Evolutionary conservation across 1,140 invertebrate species (phyloP), one percentile per base, ranked within the genome.

Genomic region (Argopecten irradians): DNA sequence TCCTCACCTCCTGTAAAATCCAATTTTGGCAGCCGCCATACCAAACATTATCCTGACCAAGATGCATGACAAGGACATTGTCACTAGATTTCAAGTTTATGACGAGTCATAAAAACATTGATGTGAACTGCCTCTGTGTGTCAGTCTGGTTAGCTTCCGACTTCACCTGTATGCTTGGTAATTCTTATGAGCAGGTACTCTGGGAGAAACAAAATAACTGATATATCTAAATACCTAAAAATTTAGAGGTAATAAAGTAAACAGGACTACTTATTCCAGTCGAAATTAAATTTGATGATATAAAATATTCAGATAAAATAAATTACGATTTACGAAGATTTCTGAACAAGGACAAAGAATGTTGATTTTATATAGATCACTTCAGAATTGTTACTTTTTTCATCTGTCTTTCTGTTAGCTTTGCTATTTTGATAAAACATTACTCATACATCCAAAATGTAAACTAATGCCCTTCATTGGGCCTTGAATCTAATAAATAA

Each of bases 61-160:
- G 55, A 71, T 71, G 55, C 55, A 71, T 71, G 55, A 71, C 55
- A 71, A 71, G 55, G 55, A 71, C n/a, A 71, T 55, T 71, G 55
- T 71, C 55, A 71, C 55, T 71, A 71, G n/a, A n/a, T n/a, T 71
- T 71, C 55, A 71, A 28, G 55, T 71, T 71, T 71, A 71, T 71
- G 55, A 71, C 55, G 28, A 71, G 55, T 71, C 55, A 16, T 71
- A 71, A 71, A 71, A 71, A 71, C 55, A 71, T 71, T 71, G 55
- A 71, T 71, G 55, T 71, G 28, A 28, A 46, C 19, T 16, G 43
- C 36, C 36, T 39, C 13, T 39, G 55, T 71, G 55, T 28, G 1
- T n/a, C 28, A n/a, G 55, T 5, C 55, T 71, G 55, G 55, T 71
- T 71, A 71, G 55, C 2, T 28, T 71, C 0, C 1, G 8, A 28